Percentiles rank a stretch among this genome's conserved stretches.
These are phyloP conservation scores for Spodoptera exigua DNA, from an alignment of 2,888 invertebrate species.

Conservation along the genomic window DNA sequence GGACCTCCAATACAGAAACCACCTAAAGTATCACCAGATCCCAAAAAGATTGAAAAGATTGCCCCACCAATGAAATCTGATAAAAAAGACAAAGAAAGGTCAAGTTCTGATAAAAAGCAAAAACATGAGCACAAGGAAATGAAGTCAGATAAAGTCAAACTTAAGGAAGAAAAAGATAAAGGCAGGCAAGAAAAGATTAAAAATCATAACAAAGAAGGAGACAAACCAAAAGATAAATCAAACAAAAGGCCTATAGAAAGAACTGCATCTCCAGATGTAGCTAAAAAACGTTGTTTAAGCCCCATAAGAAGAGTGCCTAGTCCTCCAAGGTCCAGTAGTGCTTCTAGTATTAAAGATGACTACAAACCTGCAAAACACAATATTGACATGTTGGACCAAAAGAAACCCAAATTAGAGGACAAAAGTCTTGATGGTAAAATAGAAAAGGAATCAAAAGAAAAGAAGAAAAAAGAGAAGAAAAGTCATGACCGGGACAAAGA, in stretches of 20 bases:
- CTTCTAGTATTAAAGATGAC: conserved; percentile 83
- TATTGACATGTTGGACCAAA: conserved; percentile 73
- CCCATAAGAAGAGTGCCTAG: conserved; percentile 77
- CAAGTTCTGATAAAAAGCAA: conserved; percentile 83
- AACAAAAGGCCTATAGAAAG: conserved; percentile 85
- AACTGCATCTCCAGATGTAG: conserved; percentile 78
- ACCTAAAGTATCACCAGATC: conserved; percentile 91
- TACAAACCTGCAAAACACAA: conserved; percentile 77
- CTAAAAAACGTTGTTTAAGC: conserved; percentile 79
- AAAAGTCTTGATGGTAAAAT: conserved; percentile 87
- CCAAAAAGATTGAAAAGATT: conserved; percentile 86
- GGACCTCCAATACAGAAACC: conserved; percentile 95
- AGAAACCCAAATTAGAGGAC: conserved; percentile 84
- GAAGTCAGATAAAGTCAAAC: conserved; percentile 83
- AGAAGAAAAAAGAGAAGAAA: conserved; percentile 90
- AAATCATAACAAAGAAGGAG: conserved; percentile 89
- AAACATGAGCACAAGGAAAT: conserved; percentile 85
- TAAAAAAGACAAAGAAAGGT: conserved; percentile 89
- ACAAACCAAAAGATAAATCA: conserved; percentile 88
- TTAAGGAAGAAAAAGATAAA: conserved; percentile 85
- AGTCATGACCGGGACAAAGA: conserved; percentile 91
- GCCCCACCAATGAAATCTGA: conserved; percentile 79
- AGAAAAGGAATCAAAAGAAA: conserved; percentile 87
- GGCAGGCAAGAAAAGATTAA: conserved; percentile 83
- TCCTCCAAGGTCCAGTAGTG: conserved; percentile 81